These are phyloP conservation scores for Catostylus mosaicus DNA, from an alignment of 30 jellyfish, hydroid and myxozoan species.

Conservation along the genomic window DNA sequence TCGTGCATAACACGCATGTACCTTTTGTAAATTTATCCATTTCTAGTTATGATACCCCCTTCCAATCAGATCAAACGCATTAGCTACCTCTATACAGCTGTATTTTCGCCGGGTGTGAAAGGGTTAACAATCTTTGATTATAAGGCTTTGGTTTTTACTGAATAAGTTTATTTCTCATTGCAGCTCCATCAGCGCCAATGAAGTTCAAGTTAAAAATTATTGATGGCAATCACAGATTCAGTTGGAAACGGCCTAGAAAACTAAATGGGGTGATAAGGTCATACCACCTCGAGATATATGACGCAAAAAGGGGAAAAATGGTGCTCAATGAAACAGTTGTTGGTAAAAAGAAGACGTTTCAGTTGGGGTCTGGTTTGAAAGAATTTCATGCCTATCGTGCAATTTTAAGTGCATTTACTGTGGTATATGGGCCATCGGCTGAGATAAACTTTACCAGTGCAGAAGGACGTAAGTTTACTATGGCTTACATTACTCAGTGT, in stretches of 20 bases:
- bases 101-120: too few species aligned
- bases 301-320: not conserved
- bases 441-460: slow-evolving; percentile 16
- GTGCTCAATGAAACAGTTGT: not conserved
- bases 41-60: too few species aligned
- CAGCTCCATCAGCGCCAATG: slow-evolving; percentile 63
- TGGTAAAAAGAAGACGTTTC: not conserved
- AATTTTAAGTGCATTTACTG: slow-evolving; percentile 28
- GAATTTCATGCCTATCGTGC: slow-evolving; percentile 28
- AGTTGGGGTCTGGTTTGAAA: slow-evolving; percentile 1
- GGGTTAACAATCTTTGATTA: too few species aligned
- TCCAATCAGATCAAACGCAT: too few species aligned
- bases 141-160: too few species aligned
- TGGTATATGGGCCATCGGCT: slow-evolving; percentile 26
- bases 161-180: slow-evolving; percentile 5
- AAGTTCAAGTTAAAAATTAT: not conserved
- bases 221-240: slow-evolving; percentile 1
- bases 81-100: too few species aligned
- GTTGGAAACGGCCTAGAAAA: slow-evolving; percentile 67
- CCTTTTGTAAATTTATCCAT: too few species aligned
- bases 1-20: too few species aligned
- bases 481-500: too few species aligned
- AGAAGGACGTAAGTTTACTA: slow-evolving; percentile 50
- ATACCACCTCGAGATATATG: slow-evolving; percentile 29
- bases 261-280: slow-evolving; percentile 64